These are phyloP conservation scores for Allacma fusca DNA, from an alignment of 2,888 invertebrate species.

Conservation along the genomic window DNA sequence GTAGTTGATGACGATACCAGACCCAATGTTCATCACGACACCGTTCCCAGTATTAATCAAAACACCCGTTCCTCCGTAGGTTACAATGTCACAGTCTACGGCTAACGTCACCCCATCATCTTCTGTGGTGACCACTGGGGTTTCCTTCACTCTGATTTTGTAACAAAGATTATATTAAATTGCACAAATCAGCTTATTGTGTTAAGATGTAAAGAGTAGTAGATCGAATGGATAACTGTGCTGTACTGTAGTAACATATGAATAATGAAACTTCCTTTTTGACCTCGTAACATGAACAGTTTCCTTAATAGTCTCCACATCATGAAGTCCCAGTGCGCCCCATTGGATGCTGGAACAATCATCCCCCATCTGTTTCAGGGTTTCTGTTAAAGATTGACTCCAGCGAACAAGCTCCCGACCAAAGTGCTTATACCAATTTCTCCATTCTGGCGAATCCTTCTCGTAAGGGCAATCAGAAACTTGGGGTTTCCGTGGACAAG, in stretches of 20 bases:
- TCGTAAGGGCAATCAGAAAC: not conserved
- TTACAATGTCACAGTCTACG: constrained; percentile 10
- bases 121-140: not conserved
- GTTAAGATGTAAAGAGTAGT: not conserved
- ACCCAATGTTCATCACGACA: constrained; percentile 6
- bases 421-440: constrained; percentile 19
- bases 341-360: constrained; percentile 1
- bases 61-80: constrained; percentile 13
- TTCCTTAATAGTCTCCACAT: not conserved
- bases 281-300: not conserved
- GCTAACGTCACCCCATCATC: constrained; percentile 14
- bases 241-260: too few species aligned
- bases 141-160: not conserved
- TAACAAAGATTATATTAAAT: too few species aligned
- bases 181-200: not conserved
- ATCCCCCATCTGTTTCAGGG: not conserved
- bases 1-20: constrained; percentile 24
- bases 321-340: not conserved
- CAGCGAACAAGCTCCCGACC: constrained; percentile 5
- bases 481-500: not conserved
- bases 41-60: constrained; percentile 5
- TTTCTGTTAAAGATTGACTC: not conserved
- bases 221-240: not conserved
- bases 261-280: not conserved
- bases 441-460: not conserved